A percentile compares a stretch with the other conserved stretches of the same genome.
Conservation (phyloP, 2,113 vertebrate species). For the Daphoenositta chrysoptera region DNA sequence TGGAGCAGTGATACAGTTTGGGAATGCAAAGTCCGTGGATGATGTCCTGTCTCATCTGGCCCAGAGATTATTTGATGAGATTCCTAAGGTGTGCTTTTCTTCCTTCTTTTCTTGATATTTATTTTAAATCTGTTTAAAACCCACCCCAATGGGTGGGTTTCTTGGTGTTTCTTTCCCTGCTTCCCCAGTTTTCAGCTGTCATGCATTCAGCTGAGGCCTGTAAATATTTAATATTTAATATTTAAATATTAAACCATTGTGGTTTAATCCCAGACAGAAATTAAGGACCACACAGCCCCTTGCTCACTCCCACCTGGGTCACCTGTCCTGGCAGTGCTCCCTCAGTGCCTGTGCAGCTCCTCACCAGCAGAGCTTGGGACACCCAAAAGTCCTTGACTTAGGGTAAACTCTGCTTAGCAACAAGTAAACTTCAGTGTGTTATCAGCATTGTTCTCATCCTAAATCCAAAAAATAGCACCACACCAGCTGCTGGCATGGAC, state of each 20-base stretch:
- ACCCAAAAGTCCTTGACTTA: not conserved
- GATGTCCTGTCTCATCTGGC: slow-evolving; percentile 92
- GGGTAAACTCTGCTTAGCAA: not conserved
- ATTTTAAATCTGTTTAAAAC: not conserved
- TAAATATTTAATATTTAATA: too few relatives aligned
- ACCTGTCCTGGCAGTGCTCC: not conserved
- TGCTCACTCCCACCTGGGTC: not conserved
- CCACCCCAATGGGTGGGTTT: accelerated
- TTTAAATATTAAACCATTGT: too few relatives aligned
- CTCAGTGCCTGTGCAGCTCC: not conserved
- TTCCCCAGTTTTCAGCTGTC: not conserved
- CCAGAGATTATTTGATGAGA: slow-evolving; percentile 92
- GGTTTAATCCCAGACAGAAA: not conserved
- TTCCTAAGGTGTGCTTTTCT: slow-evolving; percentile 80
- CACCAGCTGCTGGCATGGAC: not conserved
- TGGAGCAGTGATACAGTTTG: slow-evolving; percentile 83
- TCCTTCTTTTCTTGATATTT: not conserved
- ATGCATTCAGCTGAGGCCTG: not conserved
- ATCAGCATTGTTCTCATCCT: not conserved
- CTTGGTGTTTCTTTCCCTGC: not conserved
- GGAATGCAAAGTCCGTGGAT: slow-evolving; percentile 85
- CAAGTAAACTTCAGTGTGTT: not conserved
- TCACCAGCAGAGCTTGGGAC: not conserved
- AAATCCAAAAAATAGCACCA: not conserved
- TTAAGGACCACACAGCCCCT: not conserved